Conservation (phyloP, 2,797 vertebrate genomes). For the Siniperca undulata region DNA sequence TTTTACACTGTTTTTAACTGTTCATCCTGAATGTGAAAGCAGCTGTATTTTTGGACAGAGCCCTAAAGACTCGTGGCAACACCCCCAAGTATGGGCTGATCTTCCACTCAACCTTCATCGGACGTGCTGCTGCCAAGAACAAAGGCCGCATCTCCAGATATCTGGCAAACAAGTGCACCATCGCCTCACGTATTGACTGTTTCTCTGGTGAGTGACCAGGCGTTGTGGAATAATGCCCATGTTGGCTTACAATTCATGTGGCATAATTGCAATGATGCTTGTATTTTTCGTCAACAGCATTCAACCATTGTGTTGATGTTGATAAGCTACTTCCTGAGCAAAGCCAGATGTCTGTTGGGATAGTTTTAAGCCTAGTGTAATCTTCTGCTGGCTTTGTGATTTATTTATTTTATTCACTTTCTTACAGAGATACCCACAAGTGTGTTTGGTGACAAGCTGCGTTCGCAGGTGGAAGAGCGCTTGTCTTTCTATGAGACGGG, state of each 20-base stretch:
- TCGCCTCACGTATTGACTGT: conserved; percentile 96
- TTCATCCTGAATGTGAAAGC: conserved; percentile 30
- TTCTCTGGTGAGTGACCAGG: conserved; percentile 89
- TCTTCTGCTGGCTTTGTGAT: accelerated
- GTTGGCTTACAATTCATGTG: accelerated
- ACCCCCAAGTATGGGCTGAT: conserved; percentile 98
- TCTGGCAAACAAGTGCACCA: conserved; percentile 97
- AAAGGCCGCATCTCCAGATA: conserved; percentile 98
- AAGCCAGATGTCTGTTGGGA: conserved; percentile 46
- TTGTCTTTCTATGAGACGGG: conserved; percentile 96
- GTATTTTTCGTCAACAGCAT: conserved; percentile 99
- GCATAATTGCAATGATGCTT: conserved; percentile 88
- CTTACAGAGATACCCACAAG: conserved; percentile 91
- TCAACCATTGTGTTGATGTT: conserved; percentile 86
- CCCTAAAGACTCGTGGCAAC: conserved; percentile 95
- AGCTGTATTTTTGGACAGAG: conserved; percentile 83
- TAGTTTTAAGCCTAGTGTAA: accelerated
- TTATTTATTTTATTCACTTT: background rate
- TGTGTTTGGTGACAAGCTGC: conserved; percentile 94
- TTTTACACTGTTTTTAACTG: background rate
- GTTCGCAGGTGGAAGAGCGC: conserved; percentile 95
- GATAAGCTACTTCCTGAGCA: conserved; percentile 89
- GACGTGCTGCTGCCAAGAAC: conserved; percentile 95
- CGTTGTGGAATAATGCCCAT: accelerated
- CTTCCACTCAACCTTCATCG: conserved; percentile 98